Base-by-base conservation (phyloP, 2,113 vertebrate species). In the Cryptotis parvus region DNA sequence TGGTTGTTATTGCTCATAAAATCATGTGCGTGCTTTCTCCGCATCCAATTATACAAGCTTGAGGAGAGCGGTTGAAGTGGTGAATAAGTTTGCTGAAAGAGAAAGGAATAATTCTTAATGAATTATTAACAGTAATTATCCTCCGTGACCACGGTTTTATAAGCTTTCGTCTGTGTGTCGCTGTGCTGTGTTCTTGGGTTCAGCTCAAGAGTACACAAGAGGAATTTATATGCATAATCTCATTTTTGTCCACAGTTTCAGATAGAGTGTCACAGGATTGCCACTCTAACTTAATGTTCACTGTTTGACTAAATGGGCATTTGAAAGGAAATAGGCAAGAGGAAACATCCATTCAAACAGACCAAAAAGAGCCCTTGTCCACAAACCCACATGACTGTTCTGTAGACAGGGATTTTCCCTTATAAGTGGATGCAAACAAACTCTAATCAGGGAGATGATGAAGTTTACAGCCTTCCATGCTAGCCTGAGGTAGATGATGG, bases 1-100 rank as follows among this genome's bases (percentile, higher is more conserved):
- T 79, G 43, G 74, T 76, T 73, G 66, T 33, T 69, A 49, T 55
- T 88, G 85, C 61, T 94, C 85, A 69, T 76, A 76, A 93, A 95
- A 73, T 88, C 82, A 43, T 10, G 2, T 2, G 27, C 49, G 39
- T 27, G 49, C 65, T 73, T 91, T 90, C 58, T 85, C 58, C 33
- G 31, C 58, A 68, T 79, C 75, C 43, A 91, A 45, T 94, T 94
- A 90, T 39, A 84, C 92, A 92, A n/a, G 69, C 81, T 82, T 70
- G 43, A 52, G 61, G 85, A 85, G 74, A 82, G 55, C 63, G 76
- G 82, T 33, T 55, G 35, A 87, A 84, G 58, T 58, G 43, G 70
- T 72, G 43, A 72, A 27, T 41, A 72, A 35, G 78, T 68, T 63
- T 81, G 49, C 66, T 6, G 52, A 69, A 70, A 77, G 49, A 84